Percentiles rank a stretch among this genome's conserved stretches.
phyloP scores from a whole-genome alignment of 2,797 vertebrate genomes.

The Girardinus metallicus region DNA sequence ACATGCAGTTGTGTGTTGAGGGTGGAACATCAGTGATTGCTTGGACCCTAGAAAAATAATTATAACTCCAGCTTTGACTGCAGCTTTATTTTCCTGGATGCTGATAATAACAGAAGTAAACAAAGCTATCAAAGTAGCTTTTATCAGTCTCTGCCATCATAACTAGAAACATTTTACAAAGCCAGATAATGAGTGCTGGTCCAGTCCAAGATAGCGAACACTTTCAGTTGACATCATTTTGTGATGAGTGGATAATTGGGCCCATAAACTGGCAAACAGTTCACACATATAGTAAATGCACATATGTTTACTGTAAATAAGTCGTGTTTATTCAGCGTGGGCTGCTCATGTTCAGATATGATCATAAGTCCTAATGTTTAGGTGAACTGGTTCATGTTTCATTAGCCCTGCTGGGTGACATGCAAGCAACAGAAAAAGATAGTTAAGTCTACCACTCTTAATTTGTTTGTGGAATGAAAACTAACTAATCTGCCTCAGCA shows the following conservation, averaged over 20 bases:
- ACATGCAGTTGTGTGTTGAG: neutral
- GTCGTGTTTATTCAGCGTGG: neutral
- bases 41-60: neutral
- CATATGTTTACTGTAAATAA: neutral
- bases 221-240: neutral
- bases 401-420: neutral
- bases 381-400: constrained; percentile 2
- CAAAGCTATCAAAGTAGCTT: neutral
- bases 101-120: neutral
- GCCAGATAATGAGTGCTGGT: neutral
- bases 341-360: neutral
- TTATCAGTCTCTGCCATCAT: neutral
- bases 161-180: neutral
- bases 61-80: neutral
- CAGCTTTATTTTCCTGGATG: neutral
- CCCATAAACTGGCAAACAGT: neutral
- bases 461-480: constrained; percentile 58
- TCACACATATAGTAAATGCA: neutral
- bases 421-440: constrained; percentile 13
- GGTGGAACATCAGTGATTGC: neutral
- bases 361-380: neutral
- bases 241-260: constrained; percentile 4
- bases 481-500: constrained; percentile 61
- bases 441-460: constrained; percentile 37
- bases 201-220: constrained; percentile 10